Evolutionary conservation across 2,113 vertebrate genomes (phyloP).

Genomic region (Sardina pilchardus): DNA sequence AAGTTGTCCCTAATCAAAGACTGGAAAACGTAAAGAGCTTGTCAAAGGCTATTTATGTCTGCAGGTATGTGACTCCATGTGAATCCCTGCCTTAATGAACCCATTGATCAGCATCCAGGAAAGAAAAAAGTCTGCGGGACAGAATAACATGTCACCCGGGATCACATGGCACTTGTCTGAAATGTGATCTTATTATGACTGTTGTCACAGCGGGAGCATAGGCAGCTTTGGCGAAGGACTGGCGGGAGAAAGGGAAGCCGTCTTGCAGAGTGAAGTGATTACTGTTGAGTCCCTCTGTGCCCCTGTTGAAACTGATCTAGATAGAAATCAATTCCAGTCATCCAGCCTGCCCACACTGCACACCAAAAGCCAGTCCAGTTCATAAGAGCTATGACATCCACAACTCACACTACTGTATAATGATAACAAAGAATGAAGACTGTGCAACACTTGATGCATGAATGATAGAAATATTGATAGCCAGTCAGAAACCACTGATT

Average conservation of each 20-base stretch:
- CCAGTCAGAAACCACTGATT: neutral
- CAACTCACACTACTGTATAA: neutral
- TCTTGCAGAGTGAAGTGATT: slow-evolving; percentile 52
- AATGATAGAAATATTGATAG: neutral
- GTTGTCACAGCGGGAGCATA: slow-evolving; percentile 35
- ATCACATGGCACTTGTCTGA: slow-evolving; percentile 45
- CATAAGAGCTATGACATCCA: neutral
- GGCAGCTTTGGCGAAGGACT: slow-evolving; percentile 40
- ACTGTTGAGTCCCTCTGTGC: slow-evolving; percentile 18
- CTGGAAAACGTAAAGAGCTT: neutral
- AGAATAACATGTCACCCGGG: slow-evolving; percentile 57
- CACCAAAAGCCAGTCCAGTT: neutral
- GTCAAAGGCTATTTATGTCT: neutral
- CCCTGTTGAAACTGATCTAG: neutral
- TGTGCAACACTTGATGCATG: neutral
- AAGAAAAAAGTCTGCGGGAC: slow-evolving; percentile 44
- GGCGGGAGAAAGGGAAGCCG: slow-evolving; percentile 18
- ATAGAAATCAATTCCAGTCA: slow-evolving; percentile 9
- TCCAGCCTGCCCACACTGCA: neutral
- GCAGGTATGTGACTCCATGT: slow-evolving; percentile 36
- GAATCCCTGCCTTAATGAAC: slow-evolving; percentile 35
- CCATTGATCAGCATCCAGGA: slow-evolving; percentile 58
- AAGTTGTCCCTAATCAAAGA: neutral
- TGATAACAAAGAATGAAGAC: neutral
- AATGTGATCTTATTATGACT: slow-evolving; percentile 53